These are phyloP conservation scores for Cheirogaleus major DNA, from an alignment of 2,797 vertebrate species.

Conservation along the genomic window DNA sequence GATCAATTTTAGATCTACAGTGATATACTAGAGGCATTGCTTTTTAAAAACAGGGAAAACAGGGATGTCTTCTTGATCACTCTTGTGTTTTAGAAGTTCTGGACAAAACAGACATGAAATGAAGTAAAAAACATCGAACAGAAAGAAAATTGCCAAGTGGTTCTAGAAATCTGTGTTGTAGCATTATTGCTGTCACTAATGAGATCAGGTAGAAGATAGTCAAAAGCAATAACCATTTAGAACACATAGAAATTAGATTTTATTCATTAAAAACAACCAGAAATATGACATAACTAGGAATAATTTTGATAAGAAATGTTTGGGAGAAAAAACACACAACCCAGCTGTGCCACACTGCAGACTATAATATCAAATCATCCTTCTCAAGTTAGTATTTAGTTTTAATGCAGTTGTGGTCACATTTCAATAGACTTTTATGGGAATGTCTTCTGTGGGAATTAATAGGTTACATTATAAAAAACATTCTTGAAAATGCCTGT, in stretches of 20 bases:
- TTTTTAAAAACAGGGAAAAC: slow-evolving; percentile 17
- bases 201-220: not conserved
- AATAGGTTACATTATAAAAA: not conserved
- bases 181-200: not conserved
- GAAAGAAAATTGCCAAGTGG: slow-evolving; percentile 6
- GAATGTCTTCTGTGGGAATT: not conserved
- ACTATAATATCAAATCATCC: not conserved
- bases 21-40: not conserved
- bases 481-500: not conserved
- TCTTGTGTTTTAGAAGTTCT: slow-evolving; percentile 15
- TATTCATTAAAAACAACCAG: not conserved
- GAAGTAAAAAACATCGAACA: not conserved
- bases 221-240: not conserved
- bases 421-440: not conserved
- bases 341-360: not conserved
- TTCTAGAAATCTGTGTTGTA: not conserved
- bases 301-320: slow-evolving; percentile 19
- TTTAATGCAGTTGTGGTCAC: not conserved
- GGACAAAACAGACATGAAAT: not conserved
- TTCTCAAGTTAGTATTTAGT: not conserved
- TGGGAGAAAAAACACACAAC: not conserved
- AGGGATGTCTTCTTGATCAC: not conserved
- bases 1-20: slow-evolving; percentile 47
- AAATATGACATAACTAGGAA: slow-evolving; percentile 14
- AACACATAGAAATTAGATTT: slow-evolving; percentile 4